These are phyloP conservation scores for Aphelenchoides avenae DNA, from an alignment of 1,140 invertebrate genomes.

Conservation along the genomic window DNA sequence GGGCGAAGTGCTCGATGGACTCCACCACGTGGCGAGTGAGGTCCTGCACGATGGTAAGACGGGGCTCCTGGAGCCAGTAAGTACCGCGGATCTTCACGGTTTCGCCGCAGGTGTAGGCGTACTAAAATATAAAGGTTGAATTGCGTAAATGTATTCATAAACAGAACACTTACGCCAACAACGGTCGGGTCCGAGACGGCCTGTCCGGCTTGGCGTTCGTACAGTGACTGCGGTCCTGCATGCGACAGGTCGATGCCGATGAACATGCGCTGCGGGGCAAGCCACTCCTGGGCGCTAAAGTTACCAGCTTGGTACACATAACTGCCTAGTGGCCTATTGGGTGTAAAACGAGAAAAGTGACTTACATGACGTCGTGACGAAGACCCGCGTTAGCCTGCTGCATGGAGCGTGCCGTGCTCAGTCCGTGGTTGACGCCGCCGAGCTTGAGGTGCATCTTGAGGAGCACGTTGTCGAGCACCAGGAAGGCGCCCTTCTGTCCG, in stretches of 20 bases:
- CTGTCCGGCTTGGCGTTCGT: neutral
- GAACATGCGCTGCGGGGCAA: slow-evolving; percentile 7
- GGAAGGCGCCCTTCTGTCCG: slow-evolving; percentile 7
- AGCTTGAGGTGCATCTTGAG: slow-evolving; percentile 14
- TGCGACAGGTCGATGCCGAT: slow-evolving; percentile 12
- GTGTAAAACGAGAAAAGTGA: neutral
- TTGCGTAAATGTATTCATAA: slow-evolving; percentile 1
- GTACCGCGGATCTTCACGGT: slow-evolving; percentile 6
- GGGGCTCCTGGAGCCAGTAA: slow-evolving; percentile 12
- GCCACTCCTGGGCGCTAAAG: slow-evolving; percentile 7
- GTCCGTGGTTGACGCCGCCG: slow-evolving; percentile 12
- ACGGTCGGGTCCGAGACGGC: slow-evolving; percentile 4
- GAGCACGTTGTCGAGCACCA: slow-evolving; percentile 14
- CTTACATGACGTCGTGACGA: slow-evolving; percentile 5
- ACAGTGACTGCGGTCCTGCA: slow-evolving; percentile 6
- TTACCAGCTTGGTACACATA: too few relatives aligned
- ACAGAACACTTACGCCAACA: slow-evolving; percentile 15
- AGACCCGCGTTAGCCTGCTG: too few relatives aligned
- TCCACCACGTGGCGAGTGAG: slow-evolving; percentile 1
- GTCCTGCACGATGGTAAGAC: slow-evolving; percentile 3
- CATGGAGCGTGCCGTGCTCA: slow-evolving; percentile 5
- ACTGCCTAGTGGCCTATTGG: too few relatives aligned
- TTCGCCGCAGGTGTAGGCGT: slow-evolving; percentile 10
- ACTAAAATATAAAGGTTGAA: slow-evolving; percentile 8
- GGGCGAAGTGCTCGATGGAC: neutral